A percentile compares a stretch with the other conserved stretches of the same genome.
These are phyloP conservation scores for Apis laboriosa DNA, from an alignment of 1,140 invertebrate species.

Conservation along the genomic window DNA sequence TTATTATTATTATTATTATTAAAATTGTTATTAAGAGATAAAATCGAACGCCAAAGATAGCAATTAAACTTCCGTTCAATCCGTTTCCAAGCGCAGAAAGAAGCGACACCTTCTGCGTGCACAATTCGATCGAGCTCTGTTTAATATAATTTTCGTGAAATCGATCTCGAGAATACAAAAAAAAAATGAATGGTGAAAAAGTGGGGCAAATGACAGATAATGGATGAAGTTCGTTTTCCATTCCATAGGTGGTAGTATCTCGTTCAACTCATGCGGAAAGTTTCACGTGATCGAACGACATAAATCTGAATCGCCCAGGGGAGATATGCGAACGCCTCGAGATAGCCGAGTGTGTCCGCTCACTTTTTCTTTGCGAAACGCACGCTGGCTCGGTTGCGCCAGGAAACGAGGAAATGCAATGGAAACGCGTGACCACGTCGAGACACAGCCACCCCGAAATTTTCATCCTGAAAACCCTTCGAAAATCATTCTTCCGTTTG, in stretches of 20 bases:
- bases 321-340: conserved; percentile 41
- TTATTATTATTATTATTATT: too few relatives aligned
- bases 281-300: conserved; percentile 31
- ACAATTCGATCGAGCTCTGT: too few relatives aligned
- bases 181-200: not conserved
- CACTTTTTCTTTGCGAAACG: conserved; percentile 49
- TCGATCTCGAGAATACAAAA: not conserved
- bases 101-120: too few relatives aligned
- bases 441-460: not conserved
- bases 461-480: not conserved
- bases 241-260: not conserved
- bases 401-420: conserved; percentile 40
- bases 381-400: not conserved
- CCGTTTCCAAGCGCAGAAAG: too few relatives aligned
- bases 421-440: not conserved
- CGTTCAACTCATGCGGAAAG: conserved; percentile 33
- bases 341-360: conserved; percentile 22
- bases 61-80: rapidly evolving
- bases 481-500: too few relatives aligned
- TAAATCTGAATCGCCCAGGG: conserved; percentile 35
- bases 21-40: too few relatives aligned
- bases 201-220: conserved; percentile 22
- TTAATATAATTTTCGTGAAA: too few relatives aligned
- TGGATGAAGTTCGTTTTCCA: conserved; percentile 5
- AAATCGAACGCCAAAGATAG: too few relatives aligned